Conservation (phyloP, 2,797 vertebrate species). For the Parotocinclus haroldoi region DNA sequence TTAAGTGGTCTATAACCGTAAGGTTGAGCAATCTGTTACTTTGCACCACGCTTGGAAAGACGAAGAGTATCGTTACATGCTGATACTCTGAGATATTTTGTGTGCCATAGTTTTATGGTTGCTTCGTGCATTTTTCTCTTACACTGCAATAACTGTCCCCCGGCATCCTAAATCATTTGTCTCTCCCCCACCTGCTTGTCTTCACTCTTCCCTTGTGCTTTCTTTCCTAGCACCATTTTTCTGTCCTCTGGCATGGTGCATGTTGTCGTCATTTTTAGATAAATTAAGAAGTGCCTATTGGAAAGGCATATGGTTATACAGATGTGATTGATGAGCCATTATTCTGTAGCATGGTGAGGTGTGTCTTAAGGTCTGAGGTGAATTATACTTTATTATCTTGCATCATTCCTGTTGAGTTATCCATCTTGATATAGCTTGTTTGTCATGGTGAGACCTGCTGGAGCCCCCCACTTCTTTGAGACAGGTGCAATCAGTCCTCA, state of each 20-base stretch:
- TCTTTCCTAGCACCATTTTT: constrained; percentile 28
- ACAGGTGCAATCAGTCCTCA: constrained; percentile 49
- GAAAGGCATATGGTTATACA: constrained; percentile 15
- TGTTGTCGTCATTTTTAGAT: constrained; percentile 37
- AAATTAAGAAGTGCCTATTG: constrained; percentile 26
- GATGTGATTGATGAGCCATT: constrained; percentile 28
- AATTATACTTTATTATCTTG: constrained; percentile 24
- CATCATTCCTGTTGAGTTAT: constrained; percentile 18
- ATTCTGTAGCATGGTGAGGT: constrained; percentile 8
- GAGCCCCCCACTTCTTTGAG: constrained; percentile 16
- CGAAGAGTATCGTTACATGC: neutral
- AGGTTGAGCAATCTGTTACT: constrained; percentile 13
- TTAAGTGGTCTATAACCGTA: neutral
- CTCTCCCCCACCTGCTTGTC: constrained; percentile 21
- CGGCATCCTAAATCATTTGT: constrained; percentile 24
- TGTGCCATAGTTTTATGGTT: constrained; percentile 28
- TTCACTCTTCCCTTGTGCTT: constrained; percentile 26
- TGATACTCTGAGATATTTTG: constrained; percentile 18
- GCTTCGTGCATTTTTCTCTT: constrained; percentile 23
- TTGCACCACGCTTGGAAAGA: neutral
- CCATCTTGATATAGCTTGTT: constrained; percentile 25
- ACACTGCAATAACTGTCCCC: constrained; percentile 29
- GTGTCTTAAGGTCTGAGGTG: constrained; percentile 14
- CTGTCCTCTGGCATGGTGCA: constrained; percentile 30
- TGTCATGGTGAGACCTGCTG: constrained; percentile 37